A percentile compares a stretch with the other conserved stretches of the same genome.
phyloP scores from a whole-genome alignment of 2,797 vertebrate genomes.

The Gastrophryne carolinensis region DNA sequence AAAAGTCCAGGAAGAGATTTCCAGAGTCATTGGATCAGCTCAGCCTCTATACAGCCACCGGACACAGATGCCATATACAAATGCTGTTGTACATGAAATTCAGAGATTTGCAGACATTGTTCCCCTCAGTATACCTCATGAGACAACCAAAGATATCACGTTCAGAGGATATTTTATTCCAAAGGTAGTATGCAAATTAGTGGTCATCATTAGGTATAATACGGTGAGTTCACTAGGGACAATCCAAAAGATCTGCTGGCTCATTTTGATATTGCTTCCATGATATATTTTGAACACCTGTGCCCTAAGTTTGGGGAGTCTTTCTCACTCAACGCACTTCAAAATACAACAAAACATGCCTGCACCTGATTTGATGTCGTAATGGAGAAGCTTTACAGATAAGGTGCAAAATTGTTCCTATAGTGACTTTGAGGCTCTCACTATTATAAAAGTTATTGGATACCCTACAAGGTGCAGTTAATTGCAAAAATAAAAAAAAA shows the following conservation, averaged over 20 bases:
- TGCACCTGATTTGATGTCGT: too few species aligned
- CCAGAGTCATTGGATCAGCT: constrained; percentile 45
- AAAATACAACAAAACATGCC: too few species aligned
- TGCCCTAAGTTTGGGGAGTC: too few species aligned
- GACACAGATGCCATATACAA: constrained; percentile 55
- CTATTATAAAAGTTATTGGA: too few species aligned
- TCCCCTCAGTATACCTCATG: constrained; percentile 32
- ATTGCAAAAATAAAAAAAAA: too few species aligned
- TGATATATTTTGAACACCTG: background rate
- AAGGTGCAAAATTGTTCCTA: too few species aligned
- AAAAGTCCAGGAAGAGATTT: constrained; percentile 57
- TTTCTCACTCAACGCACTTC: too few species aligned
- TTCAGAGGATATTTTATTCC: constrained; percentile 57
- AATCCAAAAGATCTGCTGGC: background rate
- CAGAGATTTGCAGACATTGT: constrained; percentile 53
- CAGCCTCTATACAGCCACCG: constrained; percentile 45
- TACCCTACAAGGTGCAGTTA: too few species aligned
- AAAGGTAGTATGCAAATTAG: constrained; percentile 41
- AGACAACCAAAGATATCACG: constrained; percentile 21
- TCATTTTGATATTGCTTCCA: background rate
- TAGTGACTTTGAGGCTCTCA: too few species aligned
- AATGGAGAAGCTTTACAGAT: too few species aligned
- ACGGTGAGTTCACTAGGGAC: background rate
- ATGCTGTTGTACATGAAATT: constrained; percentile 58
- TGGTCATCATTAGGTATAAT: too few species aligned